Percentiles rank a stretch among this genome's conserved stretches.
Conservation (phyloP, 2,888 invertebrate genomes). For the Chrysopilus asiliformis region DNA sequence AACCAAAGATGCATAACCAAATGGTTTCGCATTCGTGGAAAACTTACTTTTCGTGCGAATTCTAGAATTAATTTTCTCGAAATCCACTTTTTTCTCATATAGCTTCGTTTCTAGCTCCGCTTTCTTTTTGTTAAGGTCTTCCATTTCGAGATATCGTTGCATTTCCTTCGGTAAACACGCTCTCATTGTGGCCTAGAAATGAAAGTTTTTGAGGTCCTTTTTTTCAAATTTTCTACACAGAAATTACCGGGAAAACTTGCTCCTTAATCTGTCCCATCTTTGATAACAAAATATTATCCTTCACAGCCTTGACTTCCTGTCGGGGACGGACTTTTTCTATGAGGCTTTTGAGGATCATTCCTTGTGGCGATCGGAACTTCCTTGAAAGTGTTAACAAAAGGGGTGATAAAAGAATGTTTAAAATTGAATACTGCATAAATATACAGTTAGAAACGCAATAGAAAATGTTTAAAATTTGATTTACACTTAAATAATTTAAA, state of each 20-base stretch:
- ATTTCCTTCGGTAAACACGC: conserved; percentile 26
- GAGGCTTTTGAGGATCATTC: conserved; percentile 24
- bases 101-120: conserved; percentile 19
- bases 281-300: conserved; percentile 27
- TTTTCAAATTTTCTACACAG: too few relatives aligned
- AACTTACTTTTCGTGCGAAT: too few relatives aligned
- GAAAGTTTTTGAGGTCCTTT: too few relatives aligned
- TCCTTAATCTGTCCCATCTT: conserved; percentile 24
- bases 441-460: too few relatives aligned
- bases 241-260: conserved; percentile 25
- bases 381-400: too few relatives aligned
- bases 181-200: conserved; percentile 20
- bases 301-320: conserved; percentile 24
- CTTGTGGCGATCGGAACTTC: conserved; percentile 20
- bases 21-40: conserved; percentile 23
- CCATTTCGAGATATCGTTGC: conserved; percentile 24
- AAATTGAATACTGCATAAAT: too few relatives aligned
- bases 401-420: too few relatives aligned
- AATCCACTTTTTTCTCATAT: conserved; percentile 21
- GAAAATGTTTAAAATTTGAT: too few relatives aligned
- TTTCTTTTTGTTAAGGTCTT: conserved; percentile 23
- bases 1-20: neutral
- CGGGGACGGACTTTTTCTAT: conserved; percentile 27
- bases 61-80: conserved; percentile 27
- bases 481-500: too few relatives aligned